Percentiles rank a stretch among this genome's conserved stretches.
Evolutionary conservation across 2,888 invertebrate genomes (phyloP).

Genomic region (Syritta pipiens): DNA sequence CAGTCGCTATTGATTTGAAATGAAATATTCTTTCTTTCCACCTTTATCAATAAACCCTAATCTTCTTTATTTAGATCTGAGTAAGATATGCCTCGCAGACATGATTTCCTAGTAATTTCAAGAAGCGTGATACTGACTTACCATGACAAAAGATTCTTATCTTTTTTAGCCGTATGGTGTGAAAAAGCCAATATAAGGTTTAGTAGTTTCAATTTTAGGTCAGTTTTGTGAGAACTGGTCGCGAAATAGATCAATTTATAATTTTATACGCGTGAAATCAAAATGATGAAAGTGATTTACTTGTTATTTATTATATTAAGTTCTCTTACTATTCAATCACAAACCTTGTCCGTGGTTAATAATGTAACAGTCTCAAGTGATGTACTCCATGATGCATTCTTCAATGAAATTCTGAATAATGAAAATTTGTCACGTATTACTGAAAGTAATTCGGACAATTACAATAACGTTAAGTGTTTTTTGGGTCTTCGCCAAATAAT

Average conservation of each 20-base stretch:
- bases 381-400: constrained; percentile 16
- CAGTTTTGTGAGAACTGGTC: background rate
- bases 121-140: too few species aligned
- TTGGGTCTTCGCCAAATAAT: constrained; percentile 13
- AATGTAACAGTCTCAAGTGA: constrained; percentile 42
- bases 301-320: background rate
- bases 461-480: constrained; percentile 8
- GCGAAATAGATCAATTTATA: background rate
- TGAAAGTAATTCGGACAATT: background rate
- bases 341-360: constrained; percentile 16
- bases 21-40: too few species aligned
- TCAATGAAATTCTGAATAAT: constrained; percentile 17
- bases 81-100: background rate
- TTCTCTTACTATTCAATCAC: background rate
- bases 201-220: background rate
- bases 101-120: background rate
- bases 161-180: background rate
- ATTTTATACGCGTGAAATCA: background rate
- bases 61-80: background rate
- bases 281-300: background rate
- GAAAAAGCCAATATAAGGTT: background rate
- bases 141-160: constrained; percentile 7
- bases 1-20: background rate
- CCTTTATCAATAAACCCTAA: background rate
- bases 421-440: background rate